phyloP scores from a whole-genome alignment of 2,888 invertebrate species.

The Ametastegia equiseti region DNA sequence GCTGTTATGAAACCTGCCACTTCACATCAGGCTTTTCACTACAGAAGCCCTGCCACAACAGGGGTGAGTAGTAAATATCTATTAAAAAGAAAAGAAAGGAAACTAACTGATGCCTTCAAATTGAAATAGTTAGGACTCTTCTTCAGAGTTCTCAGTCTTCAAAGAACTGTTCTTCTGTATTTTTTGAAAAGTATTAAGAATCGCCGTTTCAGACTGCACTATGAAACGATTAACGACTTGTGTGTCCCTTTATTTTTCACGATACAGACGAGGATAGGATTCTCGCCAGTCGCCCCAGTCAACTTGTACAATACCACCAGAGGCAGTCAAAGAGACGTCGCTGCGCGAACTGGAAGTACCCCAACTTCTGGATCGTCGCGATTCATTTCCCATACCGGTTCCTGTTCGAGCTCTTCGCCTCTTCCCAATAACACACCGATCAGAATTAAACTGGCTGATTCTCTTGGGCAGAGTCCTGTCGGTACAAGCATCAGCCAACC shows the following conservation, averaged over 20 bases:
- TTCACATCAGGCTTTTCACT: conserved; percentile 70
- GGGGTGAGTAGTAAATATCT: conserved; percentile 60
- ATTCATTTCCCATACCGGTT: conserved; percentile 67
- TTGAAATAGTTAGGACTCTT: neutral
- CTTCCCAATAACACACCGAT: conserved; percentile 62
- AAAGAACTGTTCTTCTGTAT: conserved; percentile 35
- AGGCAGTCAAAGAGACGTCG: conserved; percentile 64
- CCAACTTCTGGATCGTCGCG: conserved; percentile 68
- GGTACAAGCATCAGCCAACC: conserved; percentile 64
- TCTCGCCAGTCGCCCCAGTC: conserved; percentile 71
- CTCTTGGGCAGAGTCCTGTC: conserved; percentile 65
- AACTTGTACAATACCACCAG: conserved; percentile 71
- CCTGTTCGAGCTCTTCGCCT: conserved; percentile 61
- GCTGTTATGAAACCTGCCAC: conserved; percentile 74
- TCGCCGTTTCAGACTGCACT: neutral
- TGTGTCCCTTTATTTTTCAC: conserved; percentile 25
- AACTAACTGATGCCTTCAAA: conserved; percentile 36
- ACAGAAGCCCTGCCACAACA: conserved; percentile 68
- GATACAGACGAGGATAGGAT: conserved; percentile 64
- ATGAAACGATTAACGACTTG: neutral
- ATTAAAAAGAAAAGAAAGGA: neutral
- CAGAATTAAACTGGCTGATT: conserved; percentile 69
- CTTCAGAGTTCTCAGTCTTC: neutral
- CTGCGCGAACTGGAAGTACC: conserved; percentile 62
- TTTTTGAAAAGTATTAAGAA: neutral